Base-by-base conservation (phyloP, 2,113 vertebrate genomes). In the Syrrhaptes paradoxus region DNA sequence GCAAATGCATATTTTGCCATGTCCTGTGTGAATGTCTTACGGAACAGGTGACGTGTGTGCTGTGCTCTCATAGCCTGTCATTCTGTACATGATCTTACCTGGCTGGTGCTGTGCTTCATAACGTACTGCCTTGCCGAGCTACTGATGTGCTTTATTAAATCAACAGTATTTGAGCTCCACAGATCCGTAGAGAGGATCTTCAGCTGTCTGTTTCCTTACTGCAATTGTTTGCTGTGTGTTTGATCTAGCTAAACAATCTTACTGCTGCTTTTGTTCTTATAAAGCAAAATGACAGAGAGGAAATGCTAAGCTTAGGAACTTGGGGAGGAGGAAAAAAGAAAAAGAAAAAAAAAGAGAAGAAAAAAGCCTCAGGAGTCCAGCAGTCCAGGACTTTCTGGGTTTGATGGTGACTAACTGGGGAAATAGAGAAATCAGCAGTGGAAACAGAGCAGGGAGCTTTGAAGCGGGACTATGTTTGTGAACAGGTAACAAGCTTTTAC, bases 361-460 rank as follows among this genome's bases (percentile, higher is more conserved):
- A n/a, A 0, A 34, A 82, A 75, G 3, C 17, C 67, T 80, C 25
- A 51, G 13, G 49, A 93, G 66, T 76, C 41, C 54, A 71, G 17
- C 34, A 94, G 59, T 62, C 36, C 29, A 63, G 9, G 31, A 48
- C 8, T 87, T 90, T 28, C 14, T 81, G 20, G 6, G 21, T 87
- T 89, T 91, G 58, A 73, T 77, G 73, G 10, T 84, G 70, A 66
- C 9, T 74, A 92, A 63, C 21, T 58, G n/a, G 31, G 57, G 61
- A 91, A 85, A 94, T 61, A 59, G 15, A 89, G 61, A 92, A 95
- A 96, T 73, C 59, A 89, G 15, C 17, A 73, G 72, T 48, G 32
- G 48, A 86, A 85, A 79, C 7, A 68, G 52, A 88, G 16, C 28
- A 43, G 18, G 6, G 9, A 46, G 17, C 80, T 93, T 91, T 96